Percentiles rank a stretch among this genome's conserved stretches.
phyloP scores from a whole-genome alignment of 2,888 invertebrate genomes.

The Drosophila robusta region DNA sequence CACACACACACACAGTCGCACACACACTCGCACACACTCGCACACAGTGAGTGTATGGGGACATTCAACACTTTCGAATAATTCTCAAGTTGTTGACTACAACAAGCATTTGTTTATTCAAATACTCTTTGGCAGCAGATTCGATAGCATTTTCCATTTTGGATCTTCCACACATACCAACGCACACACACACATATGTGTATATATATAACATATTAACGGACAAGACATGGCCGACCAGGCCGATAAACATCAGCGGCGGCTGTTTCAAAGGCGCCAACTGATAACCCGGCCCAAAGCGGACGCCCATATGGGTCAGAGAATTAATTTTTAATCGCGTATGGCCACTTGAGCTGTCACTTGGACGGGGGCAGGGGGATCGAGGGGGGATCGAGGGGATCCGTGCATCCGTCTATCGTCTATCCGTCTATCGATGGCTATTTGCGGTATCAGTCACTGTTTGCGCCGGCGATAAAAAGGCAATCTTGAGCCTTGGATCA shows the following conservation, averaged over 20 bases:
- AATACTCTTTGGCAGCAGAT: constrained; percentile 16
- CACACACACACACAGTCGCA: constrained; percentile 2
- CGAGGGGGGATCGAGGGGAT: not conserved
- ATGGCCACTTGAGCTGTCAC: constrained; percentile 78
- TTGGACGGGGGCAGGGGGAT: constrained; percentile 8
- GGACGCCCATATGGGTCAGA: constrained; percentile 48
- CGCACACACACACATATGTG: not conserved
- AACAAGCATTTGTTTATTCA: constrained; percentile 49
- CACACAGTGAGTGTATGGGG: constrained; percentile 7
- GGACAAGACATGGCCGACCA: constrained; percentile 42
- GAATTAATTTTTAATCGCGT: constrained; percentile 81
- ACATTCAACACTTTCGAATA: constrained; percentile 51
- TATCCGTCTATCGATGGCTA: constrained; percentile 27
- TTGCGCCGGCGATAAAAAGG: constrained; percentile 70
- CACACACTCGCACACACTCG: not conserved
- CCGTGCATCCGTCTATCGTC: constrained; percentile 29
- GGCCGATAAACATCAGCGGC: constrained; percentile 65
- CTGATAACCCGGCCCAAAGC: constrained; percentile 59
- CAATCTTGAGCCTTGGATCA: constrained; percentile 75
- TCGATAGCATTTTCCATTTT: constrained; percentile 32
- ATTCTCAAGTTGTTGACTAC: constrained; percentile 41
- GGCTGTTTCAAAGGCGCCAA: constrained; percentile 75
- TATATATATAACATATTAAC: constrained; percentile 5
- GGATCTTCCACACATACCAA: not conserved
- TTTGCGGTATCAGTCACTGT: constrained; percentile 66